phyloP scores from a whole-genome alignment of 2,113 vertebrate species.

The Mustela nigripes region DNA sequence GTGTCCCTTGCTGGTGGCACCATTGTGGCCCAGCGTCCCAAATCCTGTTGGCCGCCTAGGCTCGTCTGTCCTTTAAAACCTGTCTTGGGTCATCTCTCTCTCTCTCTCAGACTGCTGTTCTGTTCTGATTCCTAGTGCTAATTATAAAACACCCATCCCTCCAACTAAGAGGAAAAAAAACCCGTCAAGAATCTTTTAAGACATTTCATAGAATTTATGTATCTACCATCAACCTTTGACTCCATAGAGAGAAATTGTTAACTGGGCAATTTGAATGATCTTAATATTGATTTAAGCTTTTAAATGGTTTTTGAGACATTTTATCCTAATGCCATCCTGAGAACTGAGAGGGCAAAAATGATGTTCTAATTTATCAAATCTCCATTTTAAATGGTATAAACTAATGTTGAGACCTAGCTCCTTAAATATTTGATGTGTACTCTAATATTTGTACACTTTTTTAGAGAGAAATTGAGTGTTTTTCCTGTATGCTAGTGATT shows the following conservation, averaged over 20 bases:
- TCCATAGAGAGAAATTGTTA: slow-evolving; percentile 42
- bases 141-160: background rate
- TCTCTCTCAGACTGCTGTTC: background rate
- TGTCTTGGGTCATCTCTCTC: background rate
- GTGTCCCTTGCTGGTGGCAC: background rate
- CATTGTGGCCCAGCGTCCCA: background rate
- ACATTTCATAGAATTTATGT: slow-evolving; percentile 61
- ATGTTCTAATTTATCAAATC: background rate
- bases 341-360: background rate
- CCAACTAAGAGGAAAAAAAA: background rate
- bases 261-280: slow-evolving; percentile 59
- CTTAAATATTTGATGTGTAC: background rate
- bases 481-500: too few relatives aligned
- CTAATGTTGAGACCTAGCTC: background rate
- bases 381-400: background rate
- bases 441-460: background rate
- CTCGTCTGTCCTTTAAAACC: background rate
- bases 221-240: slow-evolving; percentile 41
- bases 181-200: slow-evolving; percentile 34
- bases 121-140: background rate
- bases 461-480: background rate
- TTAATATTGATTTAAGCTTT: slow-evolving; percentile 73
- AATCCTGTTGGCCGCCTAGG: fast-evolving
- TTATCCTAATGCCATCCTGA: slow-evolving; percentile 40
- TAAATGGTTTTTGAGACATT: slow-evolving; percentile 40